phyloP scores from a whole-genome alignment of 2,888 invertebrate species.

The Andrena bicolor region DNA sequence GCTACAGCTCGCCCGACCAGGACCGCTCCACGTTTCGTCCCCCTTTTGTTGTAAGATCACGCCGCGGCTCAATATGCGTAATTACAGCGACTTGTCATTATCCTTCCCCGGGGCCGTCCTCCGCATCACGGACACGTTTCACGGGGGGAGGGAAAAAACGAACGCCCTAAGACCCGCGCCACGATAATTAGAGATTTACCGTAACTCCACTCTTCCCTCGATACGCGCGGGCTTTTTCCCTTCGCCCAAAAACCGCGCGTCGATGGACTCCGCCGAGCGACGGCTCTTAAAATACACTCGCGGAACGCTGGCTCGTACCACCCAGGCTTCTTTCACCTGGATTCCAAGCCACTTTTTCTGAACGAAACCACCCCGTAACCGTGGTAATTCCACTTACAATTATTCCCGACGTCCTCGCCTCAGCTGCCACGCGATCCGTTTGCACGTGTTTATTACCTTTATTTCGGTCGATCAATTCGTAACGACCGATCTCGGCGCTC shows the following conservation, averaged over 20 bases:
- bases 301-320: constrained; percentile 11
- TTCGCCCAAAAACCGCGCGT: constrained; percentile 23
- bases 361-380: constrained; percentile 15
- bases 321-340: constrained; percentile 19
- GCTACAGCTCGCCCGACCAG: background rate
- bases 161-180: constrained; percentile 37
- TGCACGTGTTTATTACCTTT: constrained; percentile 2
- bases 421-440: background rate
- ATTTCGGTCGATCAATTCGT: constrained; percentile 25
- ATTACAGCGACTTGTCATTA: constrained; percentile 68
- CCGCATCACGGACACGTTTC: constrained; percentile 26
- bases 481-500: constrained; percentile 3
- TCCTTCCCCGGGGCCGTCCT: constrained; percentile 34
- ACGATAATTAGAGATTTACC: constrained; percentile 76
- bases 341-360: constrained; percentile 8
- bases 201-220: constrained; percentile 55
- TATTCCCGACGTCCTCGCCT: background rate
- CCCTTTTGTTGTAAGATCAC: constrained; percentile 55
- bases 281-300: background rate
- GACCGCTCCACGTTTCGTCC: background rate
- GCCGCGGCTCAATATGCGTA: constrained; percentile 56
- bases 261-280: background rate
- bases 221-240: constrained; percentile 35
- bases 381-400: constrained; percentile 14
- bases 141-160: constrained; percentile 26